Evolutionary conservation across 2,888 invertebrate species (phyloP).

Genomic region (Dendrolimus houi): DNA sequence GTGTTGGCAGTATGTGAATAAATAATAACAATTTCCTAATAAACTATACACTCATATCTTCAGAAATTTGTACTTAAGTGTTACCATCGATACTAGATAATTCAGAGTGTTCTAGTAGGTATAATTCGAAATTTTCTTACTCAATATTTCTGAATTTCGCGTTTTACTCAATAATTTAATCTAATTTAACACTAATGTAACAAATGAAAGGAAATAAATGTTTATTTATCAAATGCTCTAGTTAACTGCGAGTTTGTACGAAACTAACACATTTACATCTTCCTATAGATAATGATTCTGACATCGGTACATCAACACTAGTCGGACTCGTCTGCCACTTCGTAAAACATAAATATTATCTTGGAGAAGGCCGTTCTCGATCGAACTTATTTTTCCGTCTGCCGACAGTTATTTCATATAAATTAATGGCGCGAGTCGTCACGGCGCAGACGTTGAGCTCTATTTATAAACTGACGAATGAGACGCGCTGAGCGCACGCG

Average conservation of each 20-base stretch:
- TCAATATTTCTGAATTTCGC: too few species aligned
- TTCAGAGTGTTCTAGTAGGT: too few species aligned
- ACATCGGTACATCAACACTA: constrained; percentile 55
- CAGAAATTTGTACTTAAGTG: too few species aligned
- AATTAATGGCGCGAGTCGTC: constrained; percentile 76
- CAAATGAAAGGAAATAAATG: constrained; percentile 33
- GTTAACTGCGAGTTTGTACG: constrained; percentile 30
- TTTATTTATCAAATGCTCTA: constrained; percentile 32
- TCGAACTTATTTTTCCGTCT: constrained; percentile 73
- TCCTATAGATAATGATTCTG: constrained; percentile 42
- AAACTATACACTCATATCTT: too few species aligned
- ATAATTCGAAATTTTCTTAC: too few species aligned
- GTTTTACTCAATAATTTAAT: too few species aligned
- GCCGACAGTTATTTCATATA: constrained; percentile 77
- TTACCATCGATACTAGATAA: too few species aligned
- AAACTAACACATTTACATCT: constrained; percentile 34
- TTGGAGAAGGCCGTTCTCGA: constrained; percentile 66
- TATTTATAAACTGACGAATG: constrained; percentile 76
- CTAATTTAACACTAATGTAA: constrained; percentile 8
- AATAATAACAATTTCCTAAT: too few species aligned
- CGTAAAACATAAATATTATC: constrained; percentile 75
- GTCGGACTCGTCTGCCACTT: constrained; percentile 49
- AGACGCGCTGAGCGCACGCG: constrained; percentile 70
- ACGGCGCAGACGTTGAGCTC: constrained; percentile 72
- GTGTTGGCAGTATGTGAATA: too few species aligned